phyloP scores from a whole-genome alignment of 2,888 invertebrate genomes.

The Agonum fuliginosum region DNA sequence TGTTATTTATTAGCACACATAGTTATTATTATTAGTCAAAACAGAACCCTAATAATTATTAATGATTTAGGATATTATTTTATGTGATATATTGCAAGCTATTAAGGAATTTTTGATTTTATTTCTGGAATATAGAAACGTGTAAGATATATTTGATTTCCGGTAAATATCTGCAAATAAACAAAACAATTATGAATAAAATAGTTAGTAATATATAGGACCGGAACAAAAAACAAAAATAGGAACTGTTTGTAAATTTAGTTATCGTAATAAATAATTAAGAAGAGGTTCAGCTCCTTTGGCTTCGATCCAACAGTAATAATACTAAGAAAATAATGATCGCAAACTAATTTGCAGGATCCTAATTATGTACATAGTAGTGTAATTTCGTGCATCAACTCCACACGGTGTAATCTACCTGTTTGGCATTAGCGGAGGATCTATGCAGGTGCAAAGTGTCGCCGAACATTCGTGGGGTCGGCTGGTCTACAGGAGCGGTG shows the following conservation, averaged over 20 bases:
- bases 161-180: conserved; percentile 17
- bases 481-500: conserved; percentile 73
- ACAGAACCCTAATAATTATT: too few relatives aligned
- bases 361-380: neutral
- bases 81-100: neutral
- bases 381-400: neutral
- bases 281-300: too few relatives aligned
- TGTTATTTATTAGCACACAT: conserved; percentile 12
- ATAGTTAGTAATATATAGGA: too few relatives aligned
- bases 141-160: neutral
- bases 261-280: too few relatives aligned
- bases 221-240: too few relatives aligned
- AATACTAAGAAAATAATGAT: neutral
- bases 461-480: conserved; percentile 83
- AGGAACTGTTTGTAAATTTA: too few relatives aligned
- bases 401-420: conserved; percentile 68
- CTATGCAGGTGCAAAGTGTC: conserved; percentile 78
- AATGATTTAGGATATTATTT: too few relatives aligned
- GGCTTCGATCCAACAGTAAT: too few relatives aligned
- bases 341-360: neutral
- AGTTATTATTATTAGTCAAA: neutral
- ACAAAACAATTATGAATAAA: neutral
- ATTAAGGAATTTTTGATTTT: conserved; percentile 6
- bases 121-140: conserved; percentile 10
- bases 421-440: conserved; percentile 74